Evolutionary conservation across 2,113 vertebrate genomes (phyloP), one percentile per base, ranked within the genome.

Genomic region (Erpornis zantholeuca): DNA sequence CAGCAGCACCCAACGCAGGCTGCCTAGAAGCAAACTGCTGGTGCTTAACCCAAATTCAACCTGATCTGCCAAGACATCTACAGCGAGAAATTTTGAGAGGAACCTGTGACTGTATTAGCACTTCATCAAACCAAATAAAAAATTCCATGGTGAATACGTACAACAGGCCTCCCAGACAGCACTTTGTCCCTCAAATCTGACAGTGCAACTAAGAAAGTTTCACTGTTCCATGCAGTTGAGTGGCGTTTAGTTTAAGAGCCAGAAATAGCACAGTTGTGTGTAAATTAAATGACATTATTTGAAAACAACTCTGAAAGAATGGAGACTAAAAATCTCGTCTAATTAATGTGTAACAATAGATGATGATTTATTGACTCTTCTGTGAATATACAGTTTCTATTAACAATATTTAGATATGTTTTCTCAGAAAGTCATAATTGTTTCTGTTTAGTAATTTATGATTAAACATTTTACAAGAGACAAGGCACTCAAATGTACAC

Each of bases 401-500:
- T 90, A 70, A 57, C 71, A 96, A 71, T 95, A 95, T 92, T 94
- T 96, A 92, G 68, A 70, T 75, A 56, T 15, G 52, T 78, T 91
- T 95, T 81, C 88, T 93, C 47, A 82, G 60, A 96, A 96, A 75
- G 70, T 75, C 44, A 27, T 85, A 59, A 87, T 95, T 88, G 91
- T 91, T 95, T 94, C 79, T 89, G 72, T 45, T 93, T 83, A 78
- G 72, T 57, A 93, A 90, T 92, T 96, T 81, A 90, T 94, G 90
- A 83, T 83, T 88, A 95, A 93, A 82, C 75, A 80, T 90, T 93
- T 91, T 96, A 88, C 87, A 95, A 91, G 59, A 92, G 94, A 92
- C 38, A 96, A 96, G 96, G 92, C 94, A 97, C 96, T 92, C 88
- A 96, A 95, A 96, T 71, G 36, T 71, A 88, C 90, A 92, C 60